A percentile compares a stretch with the other conserved stretches of the same genome.
phyloP scores from a whole-genome alignment of 1,140 invertebrate species.

The Philopotamus ludificatus region DNA sequence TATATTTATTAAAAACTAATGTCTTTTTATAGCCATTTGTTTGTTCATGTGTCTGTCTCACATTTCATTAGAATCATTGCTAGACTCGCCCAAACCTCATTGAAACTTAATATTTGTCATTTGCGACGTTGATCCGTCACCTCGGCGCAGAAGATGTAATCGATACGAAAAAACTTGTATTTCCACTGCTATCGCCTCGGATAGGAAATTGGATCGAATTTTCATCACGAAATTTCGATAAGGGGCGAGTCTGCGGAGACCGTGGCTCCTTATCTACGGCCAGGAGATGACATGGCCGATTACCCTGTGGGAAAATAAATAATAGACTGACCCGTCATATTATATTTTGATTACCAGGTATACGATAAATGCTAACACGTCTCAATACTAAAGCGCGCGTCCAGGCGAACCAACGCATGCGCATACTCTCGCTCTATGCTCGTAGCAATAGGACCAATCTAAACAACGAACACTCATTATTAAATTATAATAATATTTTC shows the following conservation, averaged over 20 bases:
- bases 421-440: too few species aligned
- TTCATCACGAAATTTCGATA: too few species aligned
- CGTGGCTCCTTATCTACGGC: neutral
- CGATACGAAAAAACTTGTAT: neutral
- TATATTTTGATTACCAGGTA: slow-evolving; percentile 43
- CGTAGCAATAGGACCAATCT: too few species aligned
- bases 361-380: slow-evolving; percentile 42
- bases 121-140: too few species aligned
- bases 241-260: neutral
- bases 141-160: neutral
- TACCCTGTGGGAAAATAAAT: slow-evolving; percentile 40
- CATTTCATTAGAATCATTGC: too few species aligned
- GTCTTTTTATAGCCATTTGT: too few species aligned
- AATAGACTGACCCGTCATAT: slow-evolving; percentile 39
- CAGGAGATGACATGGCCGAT: slow-evolving; percentile 38
- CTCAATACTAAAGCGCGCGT: slow-evolving; percentile 33
- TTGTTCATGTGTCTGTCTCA: too few species aligned
- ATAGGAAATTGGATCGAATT: neutral
- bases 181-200: neutral
- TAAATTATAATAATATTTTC: too few species aligned
- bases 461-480: too few species aligned
- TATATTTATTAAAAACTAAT: too few species aligned
- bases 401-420: neutral
- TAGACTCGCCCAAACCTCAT: too few species aligned
- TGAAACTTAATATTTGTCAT: too few species aligned